These are phyloP conservation scores for Athene noctua DNA, from an alignment of 2,113 vertebrate genomes.

Conservation along the genomic window DNA sequence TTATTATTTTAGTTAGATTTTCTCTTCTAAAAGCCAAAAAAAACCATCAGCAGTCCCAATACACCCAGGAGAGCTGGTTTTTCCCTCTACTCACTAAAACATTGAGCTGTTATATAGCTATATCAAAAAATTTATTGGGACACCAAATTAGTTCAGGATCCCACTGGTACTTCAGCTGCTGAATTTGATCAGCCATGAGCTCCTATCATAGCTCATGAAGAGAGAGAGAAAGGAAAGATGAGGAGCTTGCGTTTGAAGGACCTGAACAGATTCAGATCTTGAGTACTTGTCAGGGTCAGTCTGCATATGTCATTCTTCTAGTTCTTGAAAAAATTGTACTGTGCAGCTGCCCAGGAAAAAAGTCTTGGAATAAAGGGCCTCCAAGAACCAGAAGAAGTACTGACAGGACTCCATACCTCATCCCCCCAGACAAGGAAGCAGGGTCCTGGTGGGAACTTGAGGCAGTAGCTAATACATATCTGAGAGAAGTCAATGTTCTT, in stretches of 20 bases:
- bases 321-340: neutral
- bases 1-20: slow-evolving; percentile 39
- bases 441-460: neutral
- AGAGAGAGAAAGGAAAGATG: neutral
- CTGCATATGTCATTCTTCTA: neutral
- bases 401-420: neutral
- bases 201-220: neutral
- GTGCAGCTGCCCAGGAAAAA: neutral
- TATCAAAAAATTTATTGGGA: neutral
- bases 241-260: neutral
- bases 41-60: neutral
- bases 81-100: neutral
- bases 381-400: neutral
- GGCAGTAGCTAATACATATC: neutral
- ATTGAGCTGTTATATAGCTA: neutral
- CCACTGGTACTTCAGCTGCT: neutral
- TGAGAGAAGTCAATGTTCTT: neutral
- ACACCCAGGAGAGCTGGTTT: neutral
- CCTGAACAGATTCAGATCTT: neutral
- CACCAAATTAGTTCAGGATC: neutral
- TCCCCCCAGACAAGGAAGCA: neutral
- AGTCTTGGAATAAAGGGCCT: neutral
- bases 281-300: neutral
- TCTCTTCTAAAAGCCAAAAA: slow-evolving; percentile 43
- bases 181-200: neutral